Evolutionary conservation across 2,888 invertebrate genomes (phyloP), one percentile per base, ranked within the genome.

Genomic region (Crocallis elinguaria): DNA sequence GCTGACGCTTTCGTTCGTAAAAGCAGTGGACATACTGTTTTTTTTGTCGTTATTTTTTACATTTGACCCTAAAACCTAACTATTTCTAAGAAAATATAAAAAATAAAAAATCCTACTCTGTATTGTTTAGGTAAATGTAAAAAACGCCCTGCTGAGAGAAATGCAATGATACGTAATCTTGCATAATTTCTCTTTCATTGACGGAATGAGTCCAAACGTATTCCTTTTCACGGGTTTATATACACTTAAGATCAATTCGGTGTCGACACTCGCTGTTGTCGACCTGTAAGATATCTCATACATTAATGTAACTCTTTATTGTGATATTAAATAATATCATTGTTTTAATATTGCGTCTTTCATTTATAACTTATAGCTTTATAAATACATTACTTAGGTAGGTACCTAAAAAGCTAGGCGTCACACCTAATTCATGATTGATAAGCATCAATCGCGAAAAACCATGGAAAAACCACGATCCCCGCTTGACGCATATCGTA

Each of bases 321-420:
- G 65, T 65, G 65, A 65, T 65, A 65, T 63, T 65, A 60, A 65
- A 65, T 29, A 61, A 63, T 65, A 63, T 63, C 61, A 65, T 48
- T 49, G 43, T 56, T 53, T 56, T 38, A 39, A 51, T n/a, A 14
- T 30, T 32, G 33, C 19, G 21, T 45, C 16, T 63, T 55, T 49
- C 32, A 27, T 25, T 50, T 30, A 27, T 9, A 12, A 23, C 14
- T 30, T 17, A n/a, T n/a, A n/a, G n/a, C n/a, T n/a, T n/a, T n/a
- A n/a, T n/a, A n/a, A n/a, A n/a, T n/a, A n/a, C n/a, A n/a, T n/a
- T n/a, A n/a, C n/a, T n/a, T n/a, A n/a, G n/a, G n/a, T n/a, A n/a
- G n/a, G n/a, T n/a, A n/a, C n/a, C n/a, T n/a, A n/a, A n/a, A n/a
- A n/a, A n/a, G n/a, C n/a, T n/a, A n/a, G n/a, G n/a, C n/a, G n/a